A percentile compares a stretch with the other conserved stretches of the same genome.
phyloP scores from a whole-genome alignment of 2,113 vertebrate genomes.

The Delphinus delphis region DNA sequence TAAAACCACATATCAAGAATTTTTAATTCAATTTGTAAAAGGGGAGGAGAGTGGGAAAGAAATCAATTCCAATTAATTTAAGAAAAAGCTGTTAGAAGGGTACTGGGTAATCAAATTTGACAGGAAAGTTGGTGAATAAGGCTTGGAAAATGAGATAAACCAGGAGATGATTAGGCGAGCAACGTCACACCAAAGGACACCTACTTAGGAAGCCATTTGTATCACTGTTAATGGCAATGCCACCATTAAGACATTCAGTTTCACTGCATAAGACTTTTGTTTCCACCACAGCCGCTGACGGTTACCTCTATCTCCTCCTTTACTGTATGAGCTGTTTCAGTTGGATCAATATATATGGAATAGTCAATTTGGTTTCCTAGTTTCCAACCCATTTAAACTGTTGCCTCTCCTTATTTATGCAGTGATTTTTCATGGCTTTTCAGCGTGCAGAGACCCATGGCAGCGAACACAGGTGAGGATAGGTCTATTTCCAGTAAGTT shows the following conservation, averaged over 20 bases:
- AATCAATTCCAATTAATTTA: not conserved
- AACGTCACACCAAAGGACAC: not conserved
- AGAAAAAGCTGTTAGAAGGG: not conserved
- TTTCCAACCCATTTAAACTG: not conserved
- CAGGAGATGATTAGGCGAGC: not conserved
- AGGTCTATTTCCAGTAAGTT: not conserved
- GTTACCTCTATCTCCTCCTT: not conserved
- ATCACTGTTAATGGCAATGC: not conserved
- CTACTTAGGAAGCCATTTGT: not conserved
- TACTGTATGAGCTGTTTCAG: not conserved
- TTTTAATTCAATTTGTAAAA: conserved; percentile 19
- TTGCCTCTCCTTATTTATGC: not conserved
- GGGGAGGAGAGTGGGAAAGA: not conserved
- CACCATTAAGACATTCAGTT: not conserved
- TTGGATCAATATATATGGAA: not conserved
- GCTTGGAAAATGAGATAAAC: not conserved
- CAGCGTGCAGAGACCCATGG: not conserved
- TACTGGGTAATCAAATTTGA: not conserved
- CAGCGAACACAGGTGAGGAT: not conserved
- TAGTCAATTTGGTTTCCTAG: not conserved
- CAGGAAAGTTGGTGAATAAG: not conserved
- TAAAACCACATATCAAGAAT: not conserved
- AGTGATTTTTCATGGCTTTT: not conserved
- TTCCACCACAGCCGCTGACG: not conserved
- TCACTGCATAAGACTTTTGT: not conserved